Base-by-base conservation (phyloP, 2,888 invertebrate genomes). In the Tipula confusa region DNA sequence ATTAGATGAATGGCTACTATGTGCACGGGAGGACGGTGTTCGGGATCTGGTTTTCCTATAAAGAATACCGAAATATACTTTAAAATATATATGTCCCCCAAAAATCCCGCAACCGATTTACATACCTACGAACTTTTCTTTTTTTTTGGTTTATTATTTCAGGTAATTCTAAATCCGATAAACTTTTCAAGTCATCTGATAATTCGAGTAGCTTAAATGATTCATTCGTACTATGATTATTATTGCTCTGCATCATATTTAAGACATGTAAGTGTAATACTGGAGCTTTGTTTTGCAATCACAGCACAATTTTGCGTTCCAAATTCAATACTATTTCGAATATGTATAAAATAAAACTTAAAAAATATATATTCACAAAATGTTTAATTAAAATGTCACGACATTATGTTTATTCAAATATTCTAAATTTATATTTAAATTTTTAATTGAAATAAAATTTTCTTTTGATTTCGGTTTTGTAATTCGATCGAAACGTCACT, bases 161-260 rank as follows among this genome's bases (percentile, higher is more conserved):
- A n/a, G 86, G 86, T 79, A 86, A 83, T 48, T 85, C 86, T 79
- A 86, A 79, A 83, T 86, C 86, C 1, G 86, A 85, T 15, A 86
- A 64, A 43, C 85, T 85, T 79, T 92, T 92, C 85, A 92, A 92
- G 85, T 92, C 92, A 84, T 92, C 92, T 83, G 93, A 91, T 85
- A 93, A 87, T 87, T 92, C 92, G 86, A 93, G 88, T 81, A 93
- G 91, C 86, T 93, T 92, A 87, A 93, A 93, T 85, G 92, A 92
- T 89, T 93, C 93, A 87, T 93, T 93, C 18, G 64, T 64, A 11
- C 13, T 64, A 64, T 91, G 91, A 80, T 80, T 80, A 82, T 82
- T 82, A 82, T 82, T 82, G 33, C 33, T 82, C 82, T 5, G 36
- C 82, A 82, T 82, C 24, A 82, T 82, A 82, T 31, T 64, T 64